phyloP scores from a whole-genome alignment of 2,797 vertebrate genomes.

The Liasis olivaceus region DNA sequence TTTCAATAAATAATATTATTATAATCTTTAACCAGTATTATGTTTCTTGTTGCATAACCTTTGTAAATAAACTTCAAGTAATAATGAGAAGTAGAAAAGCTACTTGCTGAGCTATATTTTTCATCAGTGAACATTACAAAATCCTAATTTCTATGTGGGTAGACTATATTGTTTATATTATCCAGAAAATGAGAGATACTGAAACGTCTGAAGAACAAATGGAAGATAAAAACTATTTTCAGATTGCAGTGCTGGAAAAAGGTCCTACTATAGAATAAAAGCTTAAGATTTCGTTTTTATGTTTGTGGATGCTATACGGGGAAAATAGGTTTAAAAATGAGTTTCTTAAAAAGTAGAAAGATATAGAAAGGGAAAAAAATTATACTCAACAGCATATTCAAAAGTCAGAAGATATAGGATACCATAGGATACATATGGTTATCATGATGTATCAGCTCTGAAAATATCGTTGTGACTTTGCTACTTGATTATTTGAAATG shows the following conservation, averaged over 20 bases:
- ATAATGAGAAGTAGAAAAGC: not conserved
- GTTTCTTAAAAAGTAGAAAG: slow-evolving; percentile 16
- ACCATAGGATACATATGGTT: not conserved
- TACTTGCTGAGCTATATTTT: slow-evolving; percentile 2
- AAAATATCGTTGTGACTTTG: not conserved
- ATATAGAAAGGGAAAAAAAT: slow-evolving; percentile 13
- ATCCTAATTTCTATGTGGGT: slow-evolving; percentile 41
- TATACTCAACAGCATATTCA: slow-evolving; percentile 29
- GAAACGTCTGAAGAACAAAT: not conserved
- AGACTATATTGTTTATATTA: not conserved
- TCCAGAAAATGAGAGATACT: slow-evolving; percentile 6
- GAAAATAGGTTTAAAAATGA: slow-evolving; percentile 4
- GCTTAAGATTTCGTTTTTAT: slow-evolving; percentile 42
- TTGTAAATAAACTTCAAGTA: not conserved
- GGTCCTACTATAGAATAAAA: slow-evolving; percentile 25
- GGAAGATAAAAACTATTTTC: slow-evolving; percentile 23
- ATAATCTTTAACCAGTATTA: not conserved
- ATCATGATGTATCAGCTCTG: not conserved
- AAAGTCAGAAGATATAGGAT: slow-evolving; percentile 34
- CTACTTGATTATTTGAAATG: not conserved
- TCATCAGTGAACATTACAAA: slow-evolving; percentile 10
- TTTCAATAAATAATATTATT: not conserved
- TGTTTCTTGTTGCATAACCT: not conserved
- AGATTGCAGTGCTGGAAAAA: not conserved
- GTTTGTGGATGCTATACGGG: slow-evolving; percentile 13